Evolutionary conservation across 2,113 vertebrate species (phyloP).

Genomic region (Ursus arctos): DNA sequence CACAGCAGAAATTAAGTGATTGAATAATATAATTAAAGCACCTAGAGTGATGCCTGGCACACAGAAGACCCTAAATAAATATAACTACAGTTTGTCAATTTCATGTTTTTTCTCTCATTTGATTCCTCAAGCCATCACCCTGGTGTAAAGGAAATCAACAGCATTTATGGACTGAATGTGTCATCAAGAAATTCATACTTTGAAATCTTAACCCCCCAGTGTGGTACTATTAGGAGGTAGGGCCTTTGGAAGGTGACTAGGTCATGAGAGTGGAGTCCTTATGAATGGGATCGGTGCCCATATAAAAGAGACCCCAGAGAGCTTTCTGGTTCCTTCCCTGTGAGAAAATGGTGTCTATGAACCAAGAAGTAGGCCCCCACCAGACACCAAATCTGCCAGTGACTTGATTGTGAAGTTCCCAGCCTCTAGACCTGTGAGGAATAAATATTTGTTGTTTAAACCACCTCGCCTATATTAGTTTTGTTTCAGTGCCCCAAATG

Average conservation of each 20-base stretch:
- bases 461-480: not conserved
- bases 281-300: not conserved
- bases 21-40: slow-evolving; percentile 27
- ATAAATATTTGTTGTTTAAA: not conserved
- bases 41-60: not conserved
- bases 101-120: slow-evolving; percentile 23
- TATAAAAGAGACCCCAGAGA: not conserved
- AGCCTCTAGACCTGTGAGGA: not conserved
- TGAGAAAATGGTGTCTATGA: not conserved
- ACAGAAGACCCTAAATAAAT: not conserved
- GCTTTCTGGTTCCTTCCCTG: not conserved
- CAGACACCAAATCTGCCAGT: not conserved
- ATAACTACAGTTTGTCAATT: not conserved
- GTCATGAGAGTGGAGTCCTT: not conserved
- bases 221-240: not conserved
- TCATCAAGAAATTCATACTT: not conserved
- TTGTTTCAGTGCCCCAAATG: not conserved
- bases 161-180: not conserved
- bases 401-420: not conserved
- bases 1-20: not conserved
- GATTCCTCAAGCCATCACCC: not conserved
- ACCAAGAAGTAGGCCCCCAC: not conserved
- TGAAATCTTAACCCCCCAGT: not conserved
- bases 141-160: slow-evolving; percentile 23
- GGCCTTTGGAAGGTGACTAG: not conserved